These are phyloP conservation scores for Bungarus multicinctus DNA, from an alignment of 2,113 vertebrate species.

Conservation along the genomic window DNA sequence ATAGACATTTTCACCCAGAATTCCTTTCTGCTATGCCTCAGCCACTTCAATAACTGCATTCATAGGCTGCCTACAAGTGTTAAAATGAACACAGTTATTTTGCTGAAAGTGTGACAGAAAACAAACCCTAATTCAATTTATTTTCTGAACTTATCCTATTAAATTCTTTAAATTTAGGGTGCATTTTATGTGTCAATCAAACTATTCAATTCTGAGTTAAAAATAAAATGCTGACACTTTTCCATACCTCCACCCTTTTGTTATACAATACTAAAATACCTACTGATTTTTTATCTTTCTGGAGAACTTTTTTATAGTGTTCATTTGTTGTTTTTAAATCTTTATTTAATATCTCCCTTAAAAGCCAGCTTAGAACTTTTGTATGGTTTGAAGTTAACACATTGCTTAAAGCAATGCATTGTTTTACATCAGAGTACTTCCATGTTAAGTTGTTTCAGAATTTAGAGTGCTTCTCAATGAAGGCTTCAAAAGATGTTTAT, in stretches of 20 bases:
- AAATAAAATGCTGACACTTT: slow-evolving; percentile 28
- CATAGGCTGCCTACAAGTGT: slow-evolving; percentile 14
- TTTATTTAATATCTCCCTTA: slow-evolving; percentile 18
- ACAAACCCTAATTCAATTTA: slow-evolving; percentile 42
- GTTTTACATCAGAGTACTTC: not conserved
- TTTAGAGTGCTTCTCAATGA: slow-evolving; percentile 16
- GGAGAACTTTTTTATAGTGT: not conserved
- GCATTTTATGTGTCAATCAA: slow-evolving; percentile 43
- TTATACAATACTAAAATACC: not conserved
- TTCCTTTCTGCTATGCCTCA: not conserved
- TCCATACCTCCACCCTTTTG: not conserved
- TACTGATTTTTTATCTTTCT: slow-evolving; percentile 16
- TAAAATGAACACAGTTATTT: slow-evolving; percentile 17
- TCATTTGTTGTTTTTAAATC: slow-evolving; percentile 28
- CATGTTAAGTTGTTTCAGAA: slow-evolving; percentile 20
- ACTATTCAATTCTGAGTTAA: slow-evolving; percentile 32
- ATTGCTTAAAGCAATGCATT: slow-evolving; percentile 14
- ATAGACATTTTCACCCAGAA: not conserved
- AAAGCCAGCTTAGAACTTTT: slow-evolving; percentile 17
- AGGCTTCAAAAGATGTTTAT: slow-evolving; percentile 20
- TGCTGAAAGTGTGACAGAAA: slow-evolving; percentile 25
- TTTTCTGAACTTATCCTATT: slow-evolving; percentile 24
- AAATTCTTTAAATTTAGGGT: slow-evolving; percentile 31
- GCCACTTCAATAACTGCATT: not conserved
- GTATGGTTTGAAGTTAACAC: slow-evolving; percentile 21